Evolutionary conservation across 2,113 vertebrate species (phyloP), one percentile per base, ranked within the genome.

Genomic region (Cebidichthys violaceus): DNA sequence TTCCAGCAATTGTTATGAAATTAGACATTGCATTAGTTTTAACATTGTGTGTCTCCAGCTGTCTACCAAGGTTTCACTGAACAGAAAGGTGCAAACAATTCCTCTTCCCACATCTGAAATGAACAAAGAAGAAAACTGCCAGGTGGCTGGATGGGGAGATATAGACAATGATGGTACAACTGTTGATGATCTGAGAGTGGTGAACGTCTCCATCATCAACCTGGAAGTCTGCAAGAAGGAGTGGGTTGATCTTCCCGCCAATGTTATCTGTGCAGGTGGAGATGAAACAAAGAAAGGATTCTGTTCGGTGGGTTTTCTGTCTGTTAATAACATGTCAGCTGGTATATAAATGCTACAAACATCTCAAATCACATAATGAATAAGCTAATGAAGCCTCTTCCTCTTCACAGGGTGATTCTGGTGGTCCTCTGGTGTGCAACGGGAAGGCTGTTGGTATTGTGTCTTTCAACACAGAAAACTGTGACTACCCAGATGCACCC

Each of bases 381-480:
- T 1, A 4, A 41, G 41, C 20, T 37, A 43, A 74, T 31, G 6
- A 18, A 52, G 2, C 2, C 39, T 29, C 5, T 61, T 13, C 8
- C 35, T 57, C 59, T 57, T 85, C 50, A 0, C 91, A 97, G 97
- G 97, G 96, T 0, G 96, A 97, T 84, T 97, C 96, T 0, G 96
- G 96, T 0, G 97, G 96, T 0, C 96, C 96, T 10, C 76, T 97
- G 90, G 88, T 97, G 0, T 97, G 96, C 81, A 61, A 85, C 0
- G 75, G 89, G 0, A 43, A 86, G 1, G 92, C 94, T 2, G 94
- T 95, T 0, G 97, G 97, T 0, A 35, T 97, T 0, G 94, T 96
- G 9, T 97, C 97, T 73, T 97, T 95, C 0, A 94, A 94, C 78
- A 2, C n/a, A n/a, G n/a, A 1, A 0, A 0, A 79, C 11, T 94